Evolutionary conservation across 2,888 invertebrate genomes (phyloP), one percentile per base, ranked within the genome.

Genomic region (Zaprionus obscuricornis): DNA sequence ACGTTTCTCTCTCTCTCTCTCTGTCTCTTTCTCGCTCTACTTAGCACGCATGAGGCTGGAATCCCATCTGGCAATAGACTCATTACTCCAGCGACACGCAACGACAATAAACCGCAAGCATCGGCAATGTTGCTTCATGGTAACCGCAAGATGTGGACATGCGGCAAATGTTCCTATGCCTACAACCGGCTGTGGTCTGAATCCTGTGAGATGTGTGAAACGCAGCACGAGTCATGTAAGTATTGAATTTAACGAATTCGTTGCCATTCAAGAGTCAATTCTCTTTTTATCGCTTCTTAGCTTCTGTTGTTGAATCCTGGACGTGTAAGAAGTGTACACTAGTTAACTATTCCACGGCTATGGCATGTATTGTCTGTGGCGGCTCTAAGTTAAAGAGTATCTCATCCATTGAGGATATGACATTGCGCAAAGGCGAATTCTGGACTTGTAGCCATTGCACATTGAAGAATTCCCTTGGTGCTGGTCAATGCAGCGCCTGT

Each of bases 251-350:
- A 11, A 17, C 3, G 8, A 7, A 16, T 20, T 16, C 6, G 1
- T 16, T 18, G 14, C 2, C 1, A n/a, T n/a, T n/a, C n/a, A n/a
- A n/a, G n/a, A n/a, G n/a, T n/a, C n/a, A n/a, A n/a, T n/a, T n/a
- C n/a, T n/a, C n/a, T n/a, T n/a, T n/a, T n/a, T n/a, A n/a, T n/a
- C n/a, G n/a, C 6, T n/a, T 5, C 5, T 40, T 7, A 3, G 2
- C 18, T 11, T n/a, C 22, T 42, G 29, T 20, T 14, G 26, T 18
- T n/a, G 74, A 79, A 52, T 91, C 93, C 60, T 98, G 97, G 97
- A 93, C 95, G 8, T 98, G 97, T 89, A 93, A 93, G 66, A 95
- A 96, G 75, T 98, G 98, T 88, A 97, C 97, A 1, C 91, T 97
- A 55, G 92, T 96, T 16, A 98, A 98, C 90, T 93, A 94, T 11